Conservation (phyloP, 1,140 invertebrate genomes). For the Meloidogyne floridensis region DNA sequence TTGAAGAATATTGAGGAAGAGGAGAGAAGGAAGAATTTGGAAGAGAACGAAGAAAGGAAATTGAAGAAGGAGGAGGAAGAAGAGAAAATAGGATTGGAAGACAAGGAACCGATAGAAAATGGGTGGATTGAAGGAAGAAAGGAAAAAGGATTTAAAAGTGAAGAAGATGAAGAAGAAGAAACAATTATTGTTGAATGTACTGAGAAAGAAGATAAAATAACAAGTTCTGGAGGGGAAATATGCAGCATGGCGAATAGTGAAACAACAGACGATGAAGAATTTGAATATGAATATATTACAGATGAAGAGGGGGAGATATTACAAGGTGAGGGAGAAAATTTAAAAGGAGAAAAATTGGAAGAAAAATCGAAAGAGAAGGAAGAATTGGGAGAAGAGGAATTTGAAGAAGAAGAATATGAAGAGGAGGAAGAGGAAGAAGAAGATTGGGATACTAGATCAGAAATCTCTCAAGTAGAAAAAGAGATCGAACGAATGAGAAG, state of each 20-base stretch:
- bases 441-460: conserved; percentile 17
- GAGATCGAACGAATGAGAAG: conserved; percentile 31
- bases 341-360: not conserved
- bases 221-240: not conserved
- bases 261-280: conserved; percentile 24
- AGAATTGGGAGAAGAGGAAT: conserved; percentile 3
- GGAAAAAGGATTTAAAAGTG: not conserved
- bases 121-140: not conserved
- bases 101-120: not conserved
- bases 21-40: not conserved
- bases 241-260: conserved; percentile 16
- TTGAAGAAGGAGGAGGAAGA: not conserved
- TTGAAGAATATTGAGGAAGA: not conserved
- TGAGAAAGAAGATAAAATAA: not conserved
- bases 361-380: conserved; percentile 2
- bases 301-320: conserved; percentile 8
- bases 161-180: not conserved
- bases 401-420: conserved; percentile 12
- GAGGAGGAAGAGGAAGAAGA: conserved; percentile 1
- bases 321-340: not conserved
- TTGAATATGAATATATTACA: conserved; percentile 3
- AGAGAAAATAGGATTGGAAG: no score
- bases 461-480: conserved; percentile 23
- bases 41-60: not conserved
- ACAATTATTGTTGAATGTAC: not conserved